Base-by-base conservation (phyloP, 2,888 invertebrate species). In the Aphrophora alni region DNA sequence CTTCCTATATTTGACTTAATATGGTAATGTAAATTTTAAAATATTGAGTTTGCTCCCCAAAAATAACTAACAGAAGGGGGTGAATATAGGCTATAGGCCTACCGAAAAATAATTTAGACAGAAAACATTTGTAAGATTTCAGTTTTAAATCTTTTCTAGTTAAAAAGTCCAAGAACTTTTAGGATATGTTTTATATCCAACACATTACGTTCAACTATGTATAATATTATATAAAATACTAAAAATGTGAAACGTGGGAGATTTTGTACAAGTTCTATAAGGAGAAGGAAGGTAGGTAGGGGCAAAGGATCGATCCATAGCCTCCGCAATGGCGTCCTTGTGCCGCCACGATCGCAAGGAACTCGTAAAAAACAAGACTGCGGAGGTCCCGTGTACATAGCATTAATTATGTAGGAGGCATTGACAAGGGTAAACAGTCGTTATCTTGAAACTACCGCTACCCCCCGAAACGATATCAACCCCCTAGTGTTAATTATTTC, bases 361-460 rank as follows among this genome's bases (percentile, higher is more conserved):
- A 59, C 59, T 59, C 59, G 59, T 59, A 59, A 59, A 59, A 59
- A 59, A 59, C 59, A 59, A 59, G 59, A 59, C 59, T 59, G 59
- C 59, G 59, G 59, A 59, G 59, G 59, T n/a, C 59, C 59, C 59
- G 59, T 59, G 59, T 59, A 59, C 59, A 59, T 59, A 59, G 59
- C 59, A 59, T 59, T 59, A 59, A 59, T 59, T 59, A 59, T 59
- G 59, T 59, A 59, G 59, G 21, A 59, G 59, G 59, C 59, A 59
- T 59, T 59, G 59, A 59, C 59, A 59, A 59, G 59, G 59, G 59
- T 21, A 59, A 59, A 59, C 59, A 59, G 59, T 59, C 59, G 59
- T 59, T 59, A 59, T 59, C 59, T 59, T 59, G 59, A 21, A 59
- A 59, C 59, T 59, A 59, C 59, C 44, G 44, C 44, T 44, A 44